Conservation (phyloP, 1,140 invertebrate genomes). For the Cepaea nemoralis region DNA sequence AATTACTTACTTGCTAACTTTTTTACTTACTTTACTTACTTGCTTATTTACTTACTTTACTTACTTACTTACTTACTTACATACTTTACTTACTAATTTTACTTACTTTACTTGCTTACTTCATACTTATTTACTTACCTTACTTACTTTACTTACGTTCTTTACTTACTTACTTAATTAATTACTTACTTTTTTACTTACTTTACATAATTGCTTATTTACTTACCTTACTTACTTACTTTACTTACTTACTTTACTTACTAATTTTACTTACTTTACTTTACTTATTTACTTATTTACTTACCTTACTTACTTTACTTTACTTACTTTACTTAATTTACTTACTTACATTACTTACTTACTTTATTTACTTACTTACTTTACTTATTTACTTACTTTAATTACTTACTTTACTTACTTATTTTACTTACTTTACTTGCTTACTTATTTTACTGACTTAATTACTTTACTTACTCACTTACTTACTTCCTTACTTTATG, state of each 20-base stretch:
- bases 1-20: too few species aligned
- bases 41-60: not conserved
- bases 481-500: not conserved
- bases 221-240: not conserved
- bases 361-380: too few species aligned
- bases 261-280: not conserved
- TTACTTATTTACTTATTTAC: not conserved
- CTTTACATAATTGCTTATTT: too few species aligned
- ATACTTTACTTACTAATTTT: not conserved
- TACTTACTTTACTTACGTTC: not conserved
- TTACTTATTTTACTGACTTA: too few species aligned
- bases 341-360: too few species aligned
- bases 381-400: too few species aligned
- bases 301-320: not conserved
- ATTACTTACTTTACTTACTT: too few species aligned
- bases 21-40: not conserved
- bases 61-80: not conserved
- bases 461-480: too few species aligned
- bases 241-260: not conserved
- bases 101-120: not conserved
- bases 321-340: not conserved
- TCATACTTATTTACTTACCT: not conserved
- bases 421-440: too few species aligned
- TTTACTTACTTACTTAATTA: not conserved
- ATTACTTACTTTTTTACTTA: not conserved